Evolutionary conservation across 30 jellyfish, hydroid and myxozoan genomes (phyloP).

Genomic region (Mastigias papua): DNA sequence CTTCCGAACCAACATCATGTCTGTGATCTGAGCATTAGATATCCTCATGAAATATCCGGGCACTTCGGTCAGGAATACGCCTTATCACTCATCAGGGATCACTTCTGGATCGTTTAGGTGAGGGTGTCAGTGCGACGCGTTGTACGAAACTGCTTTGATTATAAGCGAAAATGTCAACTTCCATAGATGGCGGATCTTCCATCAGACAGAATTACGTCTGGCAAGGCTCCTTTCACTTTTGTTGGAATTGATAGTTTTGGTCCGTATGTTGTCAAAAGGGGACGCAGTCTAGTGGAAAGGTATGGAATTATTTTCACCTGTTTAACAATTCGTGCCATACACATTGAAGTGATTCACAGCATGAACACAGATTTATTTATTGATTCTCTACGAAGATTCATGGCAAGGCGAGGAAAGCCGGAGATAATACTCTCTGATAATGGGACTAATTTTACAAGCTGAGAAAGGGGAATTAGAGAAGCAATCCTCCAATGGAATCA

Average conservation of each 20-base stretch:
- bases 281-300: conserved; percentile 31
- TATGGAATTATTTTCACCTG: conserved; percentile 62
- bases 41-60: not conserved
- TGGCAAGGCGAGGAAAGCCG: too few relatives aligned
- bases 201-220: conserved; percentile 12
- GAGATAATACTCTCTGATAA: too few relatives aligned
- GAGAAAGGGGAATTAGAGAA: too few relatives aligned
- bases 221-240: conserved; percentile 46
- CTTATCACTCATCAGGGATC: conserved; percentile 19
- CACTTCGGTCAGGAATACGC: conserved; percentile 9
- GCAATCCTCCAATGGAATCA: too few relatives aligned
- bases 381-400: too few relatives aligned
- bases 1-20: conserved; percentile 22
- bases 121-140: conserved; percentile 37
- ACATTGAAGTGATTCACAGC: too few relatives aligned
- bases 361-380: too few relatives aligned
- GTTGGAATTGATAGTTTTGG: conserved; percentile 69
- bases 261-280: conserved; percentile 57
- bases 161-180: conserved; percentile 26
- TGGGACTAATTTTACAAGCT: too few relatives aligned
- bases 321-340: conserved; percentile 38
- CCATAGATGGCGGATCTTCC: conserved; percentile 70
- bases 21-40: conserved; percentile 8
- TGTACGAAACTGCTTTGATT: conserved; percentile 7
- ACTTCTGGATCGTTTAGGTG: conserved; percentile 56